Evolutionary conservation across 2,888 invertebrate genomes (phyloP).

Genomic region (Agapostemon virescens): DNA sequence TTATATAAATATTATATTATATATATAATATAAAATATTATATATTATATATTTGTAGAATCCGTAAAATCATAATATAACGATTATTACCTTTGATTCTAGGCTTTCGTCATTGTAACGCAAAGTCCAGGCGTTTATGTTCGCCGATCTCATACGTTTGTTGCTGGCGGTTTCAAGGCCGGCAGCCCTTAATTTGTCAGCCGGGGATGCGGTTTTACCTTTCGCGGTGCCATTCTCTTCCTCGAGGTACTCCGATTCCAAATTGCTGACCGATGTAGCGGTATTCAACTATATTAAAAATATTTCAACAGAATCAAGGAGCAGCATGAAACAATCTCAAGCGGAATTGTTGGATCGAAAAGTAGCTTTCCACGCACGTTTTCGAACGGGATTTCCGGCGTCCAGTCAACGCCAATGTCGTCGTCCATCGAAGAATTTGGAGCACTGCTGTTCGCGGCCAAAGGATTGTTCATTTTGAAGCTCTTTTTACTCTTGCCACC

Average conservation of each 20-base stretch:
- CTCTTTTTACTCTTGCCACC: slow-evolving; percentile 78
- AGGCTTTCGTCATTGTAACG: slow-evolving; percentile 91
- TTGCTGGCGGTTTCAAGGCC: slow-evolving; percentile 95
- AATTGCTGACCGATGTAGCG: slow-evolving; percentile 76
- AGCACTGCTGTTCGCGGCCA: slow-evolving; percentile 70
- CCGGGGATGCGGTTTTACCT: slow-evolving; percentile 64
- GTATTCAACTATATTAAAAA: slow-evolving; percentile 75
- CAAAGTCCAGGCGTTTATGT: slow-evolving; percentile 93
- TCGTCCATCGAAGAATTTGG: slow-evolving; percentile 86
- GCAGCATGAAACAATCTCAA: not conserved
- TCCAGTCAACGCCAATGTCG: slow-evolving; percentile 91
- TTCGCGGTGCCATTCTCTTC: slow-evolving; percentile 77
- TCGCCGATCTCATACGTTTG: slow-evolving; percentile 91
- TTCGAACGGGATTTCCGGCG: slow-evolving; percentile 94
- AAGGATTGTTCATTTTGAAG: slow-evolving; percentile 74
- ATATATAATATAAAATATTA: no score
- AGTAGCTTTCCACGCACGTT: slow-evolving; percentile 86
- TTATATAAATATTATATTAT: no score
- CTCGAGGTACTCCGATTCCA: slow-evolving; percentile 77
- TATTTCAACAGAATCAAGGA: not conserved
- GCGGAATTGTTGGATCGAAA: no score
- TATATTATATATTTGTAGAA: not conserved
- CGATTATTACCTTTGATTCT: slow-evolving; percentile 86
- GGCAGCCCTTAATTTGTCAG: slow-evolving; percentile 82
- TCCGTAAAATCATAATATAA: not conserved